Evolutionary conservation across 2,797 vertebrate genomes (phyloP).

Genomic region (Schizopygopsis malacanthus): DNA sequence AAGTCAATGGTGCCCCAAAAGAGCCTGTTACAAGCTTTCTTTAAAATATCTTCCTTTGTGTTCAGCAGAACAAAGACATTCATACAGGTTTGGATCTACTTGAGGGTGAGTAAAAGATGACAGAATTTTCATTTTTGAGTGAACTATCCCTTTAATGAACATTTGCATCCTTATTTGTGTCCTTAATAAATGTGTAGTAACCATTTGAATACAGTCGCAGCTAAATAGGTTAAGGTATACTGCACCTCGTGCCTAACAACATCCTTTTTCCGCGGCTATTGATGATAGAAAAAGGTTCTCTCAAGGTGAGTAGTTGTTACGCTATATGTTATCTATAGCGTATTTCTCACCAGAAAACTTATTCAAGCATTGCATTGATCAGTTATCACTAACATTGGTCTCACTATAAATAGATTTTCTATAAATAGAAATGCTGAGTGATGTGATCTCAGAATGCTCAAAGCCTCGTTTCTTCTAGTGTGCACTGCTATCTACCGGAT

Average conservation of each 20-base stretch:
- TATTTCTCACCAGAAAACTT: neutral
- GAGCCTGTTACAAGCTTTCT: no score
- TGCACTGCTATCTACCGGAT: constrained; percentile 14
- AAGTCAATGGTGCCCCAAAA: no score
- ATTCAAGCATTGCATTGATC: neutral
- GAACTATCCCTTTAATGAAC: neutral
- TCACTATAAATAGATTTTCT: neutral
- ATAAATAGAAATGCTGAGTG: neutral
- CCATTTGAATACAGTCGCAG: neutral
- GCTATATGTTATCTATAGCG: neutral
- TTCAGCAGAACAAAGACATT: no score
- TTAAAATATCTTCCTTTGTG: no score
- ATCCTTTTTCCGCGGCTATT: neutral
- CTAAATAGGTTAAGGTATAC: neutral
- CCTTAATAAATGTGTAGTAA: neutral
- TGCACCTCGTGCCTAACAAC: neutral
- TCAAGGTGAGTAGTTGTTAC: neutral
- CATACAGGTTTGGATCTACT: no score
- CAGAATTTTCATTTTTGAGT: no score
- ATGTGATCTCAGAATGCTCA: constrained; percentile 75
- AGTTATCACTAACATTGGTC: neutral
- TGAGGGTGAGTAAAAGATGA: no score
- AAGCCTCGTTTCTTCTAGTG: constrained; percentile 56
- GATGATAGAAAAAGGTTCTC: neutral
- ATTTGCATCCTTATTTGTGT: neutral